A percentile compares a stretch with the other conserved stretches of the same genome.
Evolutionary conservation across 1,140 invertebrate species (phyloP).

Genomic region (Drosophila rhopaloa): DNA sequence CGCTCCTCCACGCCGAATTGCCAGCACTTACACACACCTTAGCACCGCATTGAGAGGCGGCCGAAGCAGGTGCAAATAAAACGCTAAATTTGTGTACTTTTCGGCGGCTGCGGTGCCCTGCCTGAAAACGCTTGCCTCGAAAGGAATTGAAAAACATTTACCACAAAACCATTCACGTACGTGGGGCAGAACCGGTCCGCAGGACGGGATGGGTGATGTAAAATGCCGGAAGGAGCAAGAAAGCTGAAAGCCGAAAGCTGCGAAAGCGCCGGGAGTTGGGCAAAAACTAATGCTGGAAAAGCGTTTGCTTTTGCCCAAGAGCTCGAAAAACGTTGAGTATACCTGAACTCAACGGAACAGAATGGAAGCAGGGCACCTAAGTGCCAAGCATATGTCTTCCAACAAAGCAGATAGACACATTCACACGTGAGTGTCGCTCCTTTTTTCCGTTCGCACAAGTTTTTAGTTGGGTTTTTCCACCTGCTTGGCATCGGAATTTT

Average conservation of each 20-base stretch:
- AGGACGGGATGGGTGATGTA: slow-evolving; percentile 7
- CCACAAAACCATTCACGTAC: slow-evolving; percentile 68
- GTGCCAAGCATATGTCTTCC: slow-evolving; percentile 74
- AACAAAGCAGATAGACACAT: slow-evolving; percentile 47
- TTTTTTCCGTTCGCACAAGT: slow-evolving; percentile 35
- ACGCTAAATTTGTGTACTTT: slow-evolving; percentile 76
- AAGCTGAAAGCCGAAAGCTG: slow-evolving; percentile 4
- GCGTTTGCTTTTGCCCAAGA: slow-evolving; percentile 38
- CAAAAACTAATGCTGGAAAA: slow-evolving; percentile 49
- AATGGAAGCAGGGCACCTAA: slow-evolving; percentile 53
- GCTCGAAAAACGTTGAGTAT: slow-evolving; percentile 27
- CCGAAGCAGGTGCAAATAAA: slow-evolving; percentile 72
- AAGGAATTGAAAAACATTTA: slow-evolving; percentile 78
- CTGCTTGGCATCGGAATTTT: slow-evolving; percentile 35
- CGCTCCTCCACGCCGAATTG: slow-evolving; percentile 53
- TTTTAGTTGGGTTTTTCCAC: slow-evolving; percentile 31
- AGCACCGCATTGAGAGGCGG: slow-evolving; percentile 33
- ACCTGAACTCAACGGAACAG: slow-evolving; percentile 1
- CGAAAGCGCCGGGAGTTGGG: slow-evolving; percentile 37
- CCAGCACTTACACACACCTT: slow-evolving; percentile 53
- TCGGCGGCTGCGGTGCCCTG: slow-evolving; percentile 51
- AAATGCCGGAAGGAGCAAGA: slow-evolving; percentile 25
- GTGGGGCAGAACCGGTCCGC: slow-evolving; percentile 25
- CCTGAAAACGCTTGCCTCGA: slow-evolving; percentile 23
- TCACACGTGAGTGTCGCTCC: slow-evolving; percentile 42